Evolutionary conservation across 2,888 invertebrate genomes (phyloP).

Genomic region (Petrolisthes cinctipes): DNA sequence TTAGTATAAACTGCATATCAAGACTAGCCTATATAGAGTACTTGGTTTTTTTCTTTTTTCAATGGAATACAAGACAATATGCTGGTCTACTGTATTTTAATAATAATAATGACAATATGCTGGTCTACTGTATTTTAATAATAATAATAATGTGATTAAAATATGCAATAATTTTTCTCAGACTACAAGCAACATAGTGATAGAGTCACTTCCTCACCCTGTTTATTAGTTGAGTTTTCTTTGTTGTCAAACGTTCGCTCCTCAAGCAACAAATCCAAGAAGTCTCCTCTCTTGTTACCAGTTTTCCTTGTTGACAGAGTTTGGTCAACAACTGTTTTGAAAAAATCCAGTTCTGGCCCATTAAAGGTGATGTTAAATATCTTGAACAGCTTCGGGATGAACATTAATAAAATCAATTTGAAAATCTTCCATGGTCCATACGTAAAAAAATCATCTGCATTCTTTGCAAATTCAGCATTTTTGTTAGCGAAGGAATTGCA

Average conservation of each 20-base stretch:
- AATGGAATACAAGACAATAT: no score
- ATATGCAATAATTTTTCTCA: no score
- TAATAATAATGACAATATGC: no score
- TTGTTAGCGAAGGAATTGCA: constrained; percentile 16
- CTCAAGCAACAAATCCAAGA: constrained; percentile 33
- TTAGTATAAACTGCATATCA: no score
- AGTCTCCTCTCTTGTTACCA: constrained; percentile 18
- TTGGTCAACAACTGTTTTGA: neutral
- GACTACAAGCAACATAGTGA: no score
- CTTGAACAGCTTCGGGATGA: neutral
- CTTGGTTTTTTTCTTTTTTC: no score
- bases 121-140: no score
- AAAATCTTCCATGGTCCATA: neutral
- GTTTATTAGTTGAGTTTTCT: no score
- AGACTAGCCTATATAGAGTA: no score
- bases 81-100: no score
- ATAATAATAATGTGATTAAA: no score
- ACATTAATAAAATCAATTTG: neutral
- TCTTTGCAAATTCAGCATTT: constrained; percentile 5
- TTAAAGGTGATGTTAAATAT: neutral
- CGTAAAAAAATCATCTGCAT: neutral
- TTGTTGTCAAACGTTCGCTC: neutral
- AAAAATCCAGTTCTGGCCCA: constrained; percentile 19
- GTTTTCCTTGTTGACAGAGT: constrained; percentile 20
- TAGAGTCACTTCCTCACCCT: no score